A percentile compares a stretch with the other conserved stretches of the same genome.
Evolutionary conservation across 2,113 vertebrate species (phyloP).

Genomic region (Archocentrus centrarchus): DNA sequence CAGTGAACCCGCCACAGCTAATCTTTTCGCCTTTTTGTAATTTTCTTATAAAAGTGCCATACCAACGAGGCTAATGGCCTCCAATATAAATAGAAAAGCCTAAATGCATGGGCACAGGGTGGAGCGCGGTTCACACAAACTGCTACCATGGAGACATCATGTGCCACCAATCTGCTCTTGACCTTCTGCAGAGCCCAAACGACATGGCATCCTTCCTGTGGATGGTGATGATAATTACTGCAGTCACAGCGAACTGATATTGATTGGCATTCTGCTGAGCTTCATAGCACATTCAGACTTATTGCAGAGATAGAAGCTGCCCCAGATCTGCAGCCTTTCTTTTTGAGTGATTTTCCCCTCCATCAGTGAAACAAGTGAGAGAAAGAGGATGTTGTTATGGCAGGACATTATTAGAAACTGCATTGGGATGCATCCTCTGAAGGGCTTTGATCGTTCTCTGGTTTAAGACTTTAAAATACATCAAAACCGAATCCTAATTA

Average conservation of each 20-base stretch:
- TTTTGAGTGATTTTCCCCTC: slow-evolving; percentile 2
- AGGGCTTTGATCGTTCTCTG: slow-evolving; percentile 21
- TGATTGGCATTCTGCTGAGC: slow-evolving; percentile 28
- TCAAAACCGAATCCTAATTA: slow-evolving; percentile 9
- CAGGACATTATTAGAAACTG: slow-evolving; percentile 4
- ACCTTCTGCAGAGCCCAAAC: slow-evolving; percentile 17
- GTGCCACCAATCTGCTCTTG: slow-evolving; percentile 23
- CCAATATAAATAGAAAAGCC: background rate
- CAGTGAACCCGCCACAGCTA: background rate
- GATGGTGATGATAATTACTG: slow-evolving; percentile 32
- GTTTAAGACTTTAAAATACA: slow-evolving; percentile 7
- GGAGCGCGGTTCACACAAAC: background rate
- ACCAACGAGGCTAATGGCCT: background rate
- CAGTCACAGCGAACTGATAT: slow-evolving; percentile 22
- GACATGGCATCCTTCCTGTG: slow-evolving; percentile 13
- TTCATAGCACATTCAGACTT: background rate
- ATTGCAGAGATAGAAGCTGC: background rate
- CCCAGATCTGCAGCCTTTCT: background rate
- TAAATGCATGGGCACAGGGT: background rate
- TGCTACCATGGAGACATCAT: slow-evolving; percentile 44
- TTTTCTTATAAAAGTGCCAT: background rate
- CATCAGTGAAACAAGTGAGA: background rate
- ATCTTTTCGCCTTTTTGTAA: background rate
- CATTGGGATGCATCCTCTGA: background rate
- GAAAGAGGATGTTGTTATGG: slow-evolving; percentile 5